phyloP scores from a whole-genome alignment of 2,113 vertebrate species.

The Sminthopsis crassicaudata region DNA sequence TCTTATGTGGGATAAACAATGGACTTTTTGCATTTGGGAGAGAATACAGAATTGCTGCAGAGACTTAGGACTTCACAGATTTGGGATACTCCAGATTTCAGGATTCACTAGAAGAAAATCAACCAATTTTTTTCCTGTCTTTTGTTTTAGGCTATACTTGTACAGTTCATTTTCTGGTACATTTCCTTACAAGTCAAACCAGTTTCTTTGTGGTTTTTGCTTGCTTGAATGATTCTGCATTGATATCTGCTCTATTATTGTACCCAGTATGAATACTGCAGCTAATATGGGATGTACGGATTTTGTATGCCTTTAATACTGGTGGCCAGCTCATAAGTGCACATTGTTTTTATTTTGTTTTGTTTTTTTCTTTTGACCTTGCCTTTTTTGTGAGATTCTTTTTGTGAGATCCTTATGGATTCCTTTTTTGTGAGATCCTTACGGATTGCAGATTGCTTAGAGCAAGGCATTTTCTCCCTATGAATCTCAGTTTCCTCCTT shows the following conservation, averaged over 20 bases:
- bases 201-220: not conserved
- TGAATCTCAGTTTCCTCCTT: not conserved
- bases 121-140: not conserved
- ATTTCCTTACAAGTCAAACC: not conserved
- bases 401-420: not conserved
- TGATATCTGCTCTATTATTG: not conserved
- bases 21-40: not conserved
- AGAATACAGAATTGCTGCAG: not conserved
- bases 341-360: not conserved
- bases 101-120: not conserved
- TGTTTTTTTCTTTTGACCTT: not conserved
- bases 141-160: not conserved
- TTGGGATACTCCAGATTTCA: not conserved
- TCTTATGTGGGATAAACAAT: not conserved
- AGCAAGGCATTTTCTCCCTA: not conserved
- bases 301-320: not conserved
- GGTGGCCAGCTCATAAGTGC: not conserved
- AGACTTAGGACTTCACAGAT: not conserved
- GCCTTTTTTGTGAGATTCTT: not conserved
- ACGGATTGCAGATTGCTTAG: not conserved
- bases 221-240: not conserved
- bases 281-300: not conserved
- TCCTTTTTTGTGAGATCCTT: not conserved
- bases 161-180: not conserved
- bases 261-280: not conserved